phyloP scores from a whole-genome alignment of 2,888 invertebrate species.

The Rhaphigaster nebulosa region DNA sequence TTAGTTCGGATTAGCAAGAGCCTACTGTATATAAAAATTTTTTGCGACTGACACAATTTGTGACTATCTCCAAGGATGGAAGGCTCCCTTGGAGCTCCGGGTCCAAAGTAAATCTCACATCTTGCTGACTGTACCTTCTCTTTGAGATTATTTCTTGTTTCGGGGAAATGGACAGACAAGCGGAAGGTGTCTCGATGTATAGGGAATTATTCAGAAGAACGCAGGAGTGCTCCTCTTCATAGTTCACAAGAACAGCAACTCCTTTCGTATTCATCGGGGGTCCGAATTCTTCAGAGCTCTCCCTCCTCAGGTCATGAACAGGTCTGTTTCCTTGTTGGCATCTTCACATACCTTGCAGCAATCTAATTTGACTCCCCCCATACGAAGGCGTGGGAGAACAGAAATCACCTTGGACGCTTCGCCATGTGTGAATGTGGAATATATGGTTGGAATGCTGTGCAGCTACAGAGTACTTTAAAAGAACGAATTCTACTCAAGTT shows the following conservation, averaged over 20 bases:
- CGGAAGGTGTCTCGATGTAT: not conserved
- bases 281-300: not conserved
- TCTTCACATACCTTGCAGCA: not conserved
- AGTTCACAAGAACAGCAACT: slow-evolving; percentile 6
- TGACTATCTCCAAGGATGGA: no score
- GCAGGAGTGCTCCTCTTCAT: not conserved
- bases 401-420: not conserved
- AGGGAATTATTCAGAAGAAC: not conserved
- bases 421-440: not conserved
- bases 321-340: not conserved
- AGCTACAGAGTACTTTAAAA: not conserved
- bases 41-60: no score
- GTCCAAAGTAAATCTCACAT: not conserved
- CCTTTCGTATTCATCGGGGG: slow-evolving; percentile 18
- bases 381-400: not conserved
- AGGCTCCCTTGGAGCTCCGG: no score
- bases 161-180: not conserved
- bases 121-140: not conserved
- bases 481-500: not conserved
- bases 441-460: not conserved
- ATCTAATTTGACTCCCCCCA: not conserved
- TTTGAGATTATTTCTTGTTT: not conserved
- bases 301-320: not conserved
- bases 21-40: no score
- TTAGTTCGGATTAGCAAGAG: no score